Conservation (phyloP, 1,140 invertebrate species). For the Achatina immaculata region DNA sequence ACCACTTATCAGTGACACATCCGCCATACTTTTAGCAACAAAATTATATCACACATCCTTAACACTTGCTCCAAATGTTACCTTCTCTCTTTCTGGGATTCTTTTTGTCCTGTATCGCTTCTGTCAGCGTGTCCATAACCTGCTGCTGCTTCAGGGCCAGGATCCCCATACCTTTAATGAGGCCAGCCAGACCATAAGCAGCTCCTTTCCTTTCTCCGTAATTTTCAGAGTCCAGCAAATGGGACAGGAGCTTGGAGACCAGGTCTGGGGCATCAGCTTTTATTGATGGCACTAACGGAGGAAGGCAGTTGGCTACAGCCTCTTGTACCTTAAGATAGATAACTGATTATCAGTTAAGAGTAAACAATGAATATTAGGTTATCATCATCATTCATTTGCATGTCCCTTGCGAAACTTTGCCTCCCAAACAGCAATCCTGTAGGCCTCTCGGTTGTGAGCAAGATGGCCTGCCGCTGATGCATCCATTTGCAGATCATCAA, state of each 20-base stretch:
- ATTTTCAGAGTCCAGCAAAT: conserved; percentile 91
- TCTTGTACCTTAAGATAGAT: conserved; percentile 87
- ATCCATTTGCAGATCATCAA: no score
- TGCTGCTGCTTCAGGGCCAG: conserved; percentile 94
- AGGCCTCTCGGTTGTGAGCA: no score
- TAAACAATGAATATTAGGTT: neutral
- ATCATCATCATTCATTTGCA: no score
- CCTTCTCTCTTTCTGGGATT: conserved; percentile 93
- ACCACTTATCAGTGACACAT: no score
- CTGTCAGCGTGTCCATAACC: conserved; percentile 93
- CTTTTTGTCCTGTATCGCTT: conserved; percentile 96
- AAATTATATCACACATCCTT: no score
- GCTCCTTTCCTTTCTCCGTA: conserved; percentile 91
- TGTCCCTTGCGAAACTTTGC: no score
- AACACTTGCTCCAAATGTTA: no score
- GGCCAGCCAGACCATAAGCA: conserved; percentile 71
- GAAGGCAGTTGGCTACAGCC: conserved; percentile 96
- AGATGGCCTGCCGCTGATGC: no score
- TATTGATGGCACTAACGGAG: conserved; percentile 91
- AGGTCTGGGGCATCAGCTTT: conserved; percentile 90
- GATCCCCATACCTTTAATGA: conserved; percentile 96
- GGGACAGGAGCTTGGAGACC: conserved; percentile 87
- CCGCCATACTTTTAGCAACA: no score
- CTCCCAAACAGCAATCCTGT: no score
- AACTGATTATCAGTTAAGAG: neutral